Percentiles rank a stretch among this genome's conserved stretches.
phyloP scores from a whole-genome alignment of 2,797 vertebrate species.

The Galaxias olidus region DNA sequence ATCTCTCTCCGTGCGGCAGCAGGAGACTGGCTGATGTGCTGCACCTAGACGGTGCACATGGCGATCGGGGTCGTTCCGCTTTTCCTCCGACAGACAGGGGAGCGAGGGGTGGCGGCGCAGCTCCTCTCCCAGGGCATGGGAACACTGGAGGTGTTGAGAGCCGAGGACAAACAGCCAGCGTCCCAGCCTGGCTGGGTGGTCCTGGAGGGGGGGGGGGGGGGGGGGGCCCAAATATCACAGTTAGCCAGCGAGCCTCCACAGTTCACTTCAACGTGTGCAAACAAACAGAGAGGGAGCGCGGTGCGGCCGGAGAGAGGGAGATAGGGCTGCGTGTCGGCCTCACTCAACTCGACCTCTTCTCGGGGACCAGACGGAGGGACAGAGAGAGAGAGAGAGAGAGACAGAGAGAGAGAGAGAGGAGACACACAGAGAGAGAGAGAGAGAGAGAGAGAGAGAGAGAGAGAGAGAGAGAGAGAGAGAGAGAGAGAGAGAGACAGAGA shows the following conservation, averaged over 20 bases:
- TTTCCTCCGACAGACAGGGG: constrained; percentile 36
- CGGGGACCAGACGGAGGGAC: too few species aligned
- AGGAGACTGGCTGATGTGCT: constrained; percentile 30
- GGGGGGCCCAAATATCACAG: constrained; percentile 68
- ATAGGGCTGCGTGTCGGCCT: too few species aligned
- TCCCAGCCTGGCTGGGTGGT: constrained; percentile 23
- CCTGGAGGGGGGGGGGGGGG: constrained; percentile 68
- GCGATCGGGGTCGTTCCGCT: too few species aligned
- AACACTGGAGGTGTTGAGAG: constrained; percentile 67
- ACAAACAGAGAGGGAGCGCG: constrained; percentile 59
- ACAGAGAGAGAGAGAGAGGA: constrained; percentile 15
- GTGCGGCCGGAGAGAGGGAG: too few species aligned
- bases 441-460: neutral
- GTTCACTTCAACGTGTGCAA: constrained; percentile 71
- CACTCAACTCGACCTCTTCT: too few species aligned
- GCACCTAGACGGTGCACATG: constrained; percentile 44
- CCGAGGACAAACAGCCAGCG: constrained; percentile 47
- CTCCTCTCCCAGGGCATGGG: constrained; percentile 46
- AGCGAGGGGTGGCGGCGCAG: constrained; percentile 13
- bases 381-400: too few species aligned
- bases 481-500: neutral
- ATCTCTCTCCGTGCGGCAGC: neutral
- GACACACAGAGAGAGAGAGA: neutral
- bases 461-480: neutral
- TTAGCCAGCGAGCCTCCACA: constrained; percentile 58